Evolutionary conservation across 1,140 invertebrate genomes (phyloP).

Genomic region (Eurosta solidaginis): DNA sequence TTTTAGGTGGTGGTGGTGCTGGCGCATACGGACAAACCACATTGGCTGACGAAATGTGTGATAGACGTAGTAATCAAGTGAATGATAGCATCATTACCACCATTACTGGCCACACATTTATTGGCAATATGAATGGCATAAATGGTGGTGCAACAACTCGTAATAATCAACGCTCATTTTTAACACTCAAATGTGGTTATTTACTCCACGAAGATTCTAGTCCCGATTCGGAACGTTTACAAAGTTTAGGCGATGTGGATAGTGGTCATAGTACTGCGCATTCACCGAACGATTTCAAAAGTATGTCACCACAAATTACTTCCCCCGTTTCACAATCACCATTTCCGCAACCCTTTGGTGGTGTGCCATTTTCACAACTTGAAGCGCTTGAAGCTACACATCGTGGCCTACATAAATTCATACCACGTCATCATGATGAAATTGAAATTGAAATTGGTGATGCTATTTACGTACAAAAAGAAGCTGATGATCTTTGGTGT

Average conservation of each 20-base stretch:
- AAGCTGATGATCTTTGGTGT: constrained; percentile 96
- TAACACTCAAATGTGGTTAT: constrained; percentile 77
- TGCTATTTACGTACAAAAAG: constrained; percentile 94
- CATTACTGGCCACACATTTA: constrained; percentile 50
- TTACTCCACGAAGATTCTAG: constrained; percentile 80
- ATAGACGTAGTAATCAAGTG: constrained; percentile 40
- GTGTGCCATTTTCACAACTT: constrained; percentile 77
- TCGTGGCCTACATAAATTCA: constrained; percentile 91
- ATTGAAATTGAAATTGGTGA: constrained; percentile 97
- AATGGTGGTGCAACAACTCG: not conserved
- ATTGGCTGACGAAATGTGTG: constrained; percentile 72
- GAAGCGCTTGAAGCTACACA: constrained; percentile 94
- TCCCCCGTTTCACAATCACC: constrained; percentile 62
- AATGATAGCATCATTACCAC: constrained; percentile 40
- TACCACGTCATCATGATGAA: constrained; percentile 92
- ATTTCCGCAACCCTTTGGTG: constrained; percentile 65
- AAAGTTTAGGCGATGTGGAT: constrained; percentile 76
- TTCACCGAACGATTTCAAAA: constrained; percentile 83
- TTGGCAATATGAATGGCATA: not conserved
- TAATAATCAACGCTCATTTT: constrained; percentile 64
- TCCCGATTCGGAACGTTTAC: constrained; percentile 80
- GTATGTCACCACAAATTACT: constrained; percentile 74
- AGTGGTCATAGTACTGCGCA: constrained; percentile 89
- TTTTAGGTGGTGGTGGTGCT: constrained; percentile 52
- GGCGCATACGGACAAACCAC: constrained; percentile 66